Base-by-base conservation (phyloP, 2,113 vertebrate genomes). In the Scopus umbretta region DNA sequence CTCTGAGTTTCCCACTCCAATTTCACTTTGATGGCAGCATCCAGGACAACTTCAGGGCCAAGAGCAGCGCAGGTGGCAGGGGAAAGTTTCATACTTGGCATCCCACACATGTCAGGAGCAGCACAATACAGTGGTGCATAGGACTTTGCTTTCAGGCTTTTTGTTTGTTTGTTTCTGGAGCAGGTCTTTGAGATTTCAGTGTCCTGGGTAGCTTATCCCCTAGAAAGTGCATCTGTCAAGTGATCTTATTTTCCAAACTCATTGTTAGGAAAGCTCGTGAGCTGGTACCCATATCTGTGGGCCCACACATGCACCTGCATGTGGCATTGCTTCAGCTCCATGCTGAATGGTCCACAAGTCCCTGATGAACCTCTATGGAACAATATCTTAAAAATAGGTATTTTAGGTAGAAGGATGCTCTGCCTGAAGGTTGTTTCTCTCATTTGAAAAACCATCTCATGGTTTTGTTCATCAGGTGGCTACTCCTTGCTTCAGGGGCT, bases 221-320 rank as follows among this genome's bases (percentile, higher is more conserved):
- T 43, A 82, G 75, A 66, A 87, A 13, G 4, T 34, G 7, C 1
- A 4, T 20, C 23, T 65, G 30, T 62, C 43, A 74, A 49, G 78
- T 18, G 21, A n/a, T 55, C 11, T n/a, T 45, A 7, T n/a, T 66
- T 88, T 62, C 42, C 38, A 70, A 8, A 66, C 7, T 58, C 36
- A 56, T 23, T 38, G 8, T 45, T 42, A 55, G 21, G 23, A 86
- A 94, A 84, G 30, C 3, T 17, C 1, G 2, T 25, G 36, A 83
- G 12, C 11, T 83, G 15, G 9, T 42, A 38, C 7, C n/a, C 9
- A 27, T 10, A 14, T 30, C 16, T 71, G 16, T 4, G 4, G 25
- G 32, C 8, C 19, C 8, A 10, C 26, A n/a, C 7, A 12, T 18
- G 7, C 0, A 9, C 18, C 6, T 30, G 29, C 67, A 32, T 0